phyloP scores from a whole-genome alignment of 2,113 vertebrate species.

The Sander lucioperca region DNA sequence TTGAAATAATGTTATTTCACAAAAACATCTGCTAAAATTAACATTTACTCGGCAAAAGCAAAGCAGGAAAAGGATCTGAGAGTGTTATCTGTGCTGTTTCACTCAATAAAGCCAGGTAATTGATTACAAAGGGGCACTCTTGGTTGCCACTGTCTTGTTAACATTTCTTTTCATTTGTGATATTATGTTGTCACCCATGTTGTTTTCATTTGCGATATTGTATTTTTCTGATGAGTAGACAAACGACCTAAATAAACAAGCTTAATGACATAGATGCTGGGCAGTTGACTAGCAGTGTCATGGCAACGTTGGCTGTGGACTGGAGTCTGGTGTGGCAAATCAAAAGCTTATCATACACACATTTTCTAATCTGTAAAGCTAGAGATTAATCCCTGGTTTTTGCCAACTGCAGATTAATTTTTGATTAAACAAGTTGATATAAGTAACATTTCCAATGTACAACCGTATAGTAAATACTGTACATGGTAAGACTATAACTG shows the following conservation, averaged over 20 bases:
- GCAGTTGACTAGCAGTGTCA: conserved; percentile 28
- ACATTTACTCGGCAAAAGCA: neutral
- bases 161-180: neutral
- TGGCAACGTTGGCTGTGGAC: conserved; percentile 7
- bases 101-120: neutral
- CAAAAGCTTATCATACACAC: conserved; percentile 37
- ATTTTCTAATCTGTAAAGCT: conserved; percentile 39
- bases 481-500: neutral
- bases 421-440: conserved; percentile 25
- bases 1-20: neutral
- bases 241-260: conserved; percentile 40
- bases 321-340: conserved; percentile 27
- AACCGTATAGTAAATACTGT: neutral
- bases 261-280: conserved; percentile 4
- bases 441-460: neutral
- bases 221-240: neutral
- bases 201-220: neutral
- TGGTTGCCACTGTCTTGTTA: neutral
- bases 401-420: conserved; percentile 39
- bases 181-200: neutral
- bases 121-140: neutral
- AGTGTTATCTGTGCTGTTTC: neutral
- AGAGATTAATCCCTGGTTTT: conserved; percentile 22
- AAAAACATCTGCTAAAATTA: neutral
- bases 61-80: neutral